Conservation (phyloP, 2,797 vertebrate genomes). For the Serranus cabrilla region DNA sequence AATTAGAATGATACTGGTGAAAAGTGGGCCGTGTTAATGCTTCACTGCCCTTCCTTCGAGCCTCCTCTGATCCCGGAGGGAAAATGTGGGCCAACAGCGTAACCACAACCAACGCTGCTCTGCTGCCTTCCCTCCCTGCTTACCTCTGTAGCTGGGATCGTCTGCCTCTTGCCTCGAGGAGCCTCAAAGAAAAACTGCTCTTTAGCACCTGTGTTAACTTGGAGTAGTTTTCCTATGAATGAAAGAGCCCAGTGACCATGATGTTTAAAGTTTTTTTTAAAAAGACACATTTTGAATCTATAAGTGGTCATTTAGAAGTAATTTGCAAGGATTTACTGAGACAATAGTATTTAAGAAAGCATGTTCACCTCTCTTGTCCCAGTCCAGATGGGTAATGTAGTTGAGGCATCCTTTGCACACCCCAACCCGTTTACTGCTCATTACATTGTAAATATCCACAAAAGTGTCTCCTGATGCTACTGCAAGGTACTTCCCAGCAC, state of each 20-base stretch:
- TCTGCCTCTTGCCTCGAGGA: slow-evolving; percentile 96
- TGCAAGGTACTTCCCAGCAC: slow-evolving; percentile 95
- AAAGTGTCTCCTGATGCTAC: slow-evolving; percentile 97
- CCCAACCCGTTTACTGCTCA: slow-evolving; percentile 97
- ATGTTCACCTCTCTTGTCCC: slow-evolving; percentile 93
- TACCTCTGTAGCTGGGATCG: slow-evolving; percentile 93
- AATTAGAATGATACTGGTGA: slow-evolving; percentile 78
- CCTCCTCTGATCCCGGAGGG: slow-evolving; percentile 58
- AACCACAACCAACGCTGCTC: slow-evolving; percentile 30
- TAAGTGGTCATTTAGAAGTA: neutral
- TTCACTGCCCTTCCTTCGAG: slow-evolving; percentile 72
- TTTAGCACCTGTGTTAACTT: slow-evolving; percentile 97
- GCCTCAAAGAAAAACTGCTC: slow-evolving; percentile 99
- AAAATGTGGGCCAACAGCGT: slow-evolving; percentile 63
- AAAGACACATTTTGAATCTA: slow-evolving; percentile 20
- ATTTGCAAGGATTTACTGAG: slow-evolving; percentile 2
- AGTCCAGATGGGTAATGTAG: slow-evolving; percentile 97
- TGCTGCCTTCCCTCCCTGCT: slow-evolving; percentile 55
- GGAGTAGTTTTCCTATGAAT: slow-evolving; percentile 95
- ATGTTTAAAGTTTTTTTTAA: slow-evolving; percentile 15
- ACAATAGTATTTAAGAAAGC: slow-evolving; percentile 1
- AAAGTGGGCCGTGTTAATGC: slow-evolving; percentile 84
- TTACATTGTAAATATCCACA: slow-evolving; percentile 98
- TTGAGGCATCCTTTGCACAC: slow-evolving; percentile 96
- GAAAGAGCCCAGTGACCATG: slow-evolving; percentile 41